phyloP scores from a whole-genome alignment of 2,888 invertebrate genomes.

The Dendrolimus pini region DNA sequence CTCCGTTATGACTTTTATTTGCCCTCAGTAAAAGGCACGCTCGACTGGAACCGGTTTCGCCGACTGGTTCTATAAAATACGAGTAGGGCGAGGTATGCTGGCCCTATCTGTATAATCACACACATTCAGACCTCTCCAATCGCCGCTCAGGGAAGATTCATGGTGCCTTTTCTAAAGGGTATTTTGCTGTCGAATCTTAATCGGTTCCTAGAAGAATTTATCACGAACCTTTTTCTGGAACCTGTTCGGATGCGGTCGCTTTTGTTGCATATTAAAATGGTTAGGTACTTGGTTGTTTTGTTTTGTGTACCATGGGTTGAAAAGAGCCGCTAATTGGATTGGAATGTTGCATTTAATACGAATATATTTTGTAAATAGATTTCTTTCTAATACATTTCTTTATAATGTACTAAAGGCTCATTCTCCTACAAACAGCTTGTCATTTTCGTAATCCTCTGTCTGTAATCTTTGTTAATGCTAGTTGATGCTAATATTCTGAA shows the following conservation, averaged over 20 bases:
- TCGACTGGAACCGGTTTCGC: constrained; percentile 41
- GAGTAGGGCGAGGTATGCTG: constrained; percentile 31
- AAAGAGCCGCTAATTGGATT: constrained; percentile 25
- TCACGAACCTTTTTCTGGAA: constrained; percentile 47
- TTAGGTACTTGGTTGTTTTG: constrained; percentile 21
- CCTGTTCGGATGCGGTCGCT: constrained; percentile 28
- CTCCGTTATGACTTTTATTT: constrained; percentile 64
- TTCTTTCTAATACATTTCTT: constrained; percentile 2
- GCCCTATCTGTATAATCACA: constrained; percentile 51
- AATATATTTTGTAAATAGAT: constrained; percentile 10
- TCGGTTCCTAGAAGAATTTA: constrained; percentile 61
- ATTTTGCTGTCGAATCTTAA: constrained; percentile 59
- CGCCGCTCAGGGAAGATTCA: constrained; percentile 56
- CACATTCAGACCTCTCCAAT: constrained; percentile 56
- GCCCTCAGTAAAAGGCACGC: constrained; percentile 44
- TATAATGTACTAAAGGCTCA: too few relatives aligned
- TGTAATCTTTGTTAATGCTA: too few relatives aligned
- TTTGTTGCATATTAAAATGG: constrained; percentile 2
- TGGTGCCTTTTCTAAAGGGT: constrained; percentile 46
- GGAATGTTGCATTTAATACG: constrained; percentile 22
- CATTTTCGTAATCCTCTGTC: too few relatives aligned
- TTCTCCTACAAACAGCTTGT: too few relatives aligned
- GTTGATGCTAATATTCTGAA: too few relatives aligned
- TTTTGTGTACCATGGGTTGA: constrained; percentile 20
- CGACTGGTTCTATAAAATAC: constrained; percentile 40